Conservation (phyloP, 2,797 vertebrate species). For the Setipinna tenuifilis region DNA sequence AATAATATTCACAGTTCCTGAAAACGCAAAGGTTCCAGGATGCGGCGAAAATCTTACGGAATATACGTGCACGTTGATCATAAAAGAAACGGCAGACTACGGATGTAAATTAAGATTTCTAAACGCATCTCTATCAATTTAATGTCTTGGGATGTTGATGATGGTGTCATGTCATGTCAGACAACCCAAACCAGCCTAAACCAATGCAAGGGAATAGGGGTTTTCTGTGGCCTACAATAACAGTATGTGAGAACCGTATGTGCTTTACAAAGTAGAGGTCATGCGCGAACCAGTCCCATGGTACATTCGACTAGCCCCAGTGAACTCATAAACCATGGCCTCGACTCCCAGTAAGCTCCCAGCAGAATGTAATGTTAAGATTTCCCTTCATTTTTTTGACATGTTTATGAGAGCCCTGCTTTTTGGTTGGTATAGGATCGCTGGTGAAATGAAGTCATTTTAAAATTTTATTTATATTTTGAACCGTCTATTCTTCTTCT, state of each 20-base stretch:
- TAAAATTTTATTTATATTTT: too few relatives aligned
- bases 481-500: too few relatives aligned
- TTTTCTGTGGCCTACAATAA: conserved; percentile 49
- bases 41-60: not conserved
- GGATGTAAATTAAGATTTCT: conserved; percentile 12
- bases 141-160: conserved; percentile 24
- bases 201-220: conserved; percentile 42
- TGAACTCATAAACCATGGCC: not conserved
- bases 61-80: not conserved
- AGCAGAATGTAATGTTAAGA: not conserved
- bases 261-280: conserved; percentile 11
- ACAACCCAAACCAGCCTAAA: conserved; percentile 24
- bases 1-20: conserved; percentile 64
- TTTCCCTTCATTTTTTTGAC: not conserved
- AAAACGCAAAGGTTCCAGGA: not conserved
- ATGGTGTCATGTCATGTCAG: conserved; percentile 57
- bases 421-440: too few relatives aligned
- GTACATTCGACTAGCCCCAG: not conserved
- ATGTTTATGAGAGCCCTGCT: not conserved
- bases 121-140: conserved; percentile 29
- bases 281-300: not conserved
- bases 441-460: too few relatives aligned
- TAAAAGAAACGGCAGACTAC: not conserved
- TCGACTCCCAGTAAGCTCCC: not conserved
- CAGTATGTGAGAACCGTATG: not conserved